Evolutionary conservation across 2,113 vertebrate genomes (phyloP).

Genomic region (Gobius niger): DNA sequence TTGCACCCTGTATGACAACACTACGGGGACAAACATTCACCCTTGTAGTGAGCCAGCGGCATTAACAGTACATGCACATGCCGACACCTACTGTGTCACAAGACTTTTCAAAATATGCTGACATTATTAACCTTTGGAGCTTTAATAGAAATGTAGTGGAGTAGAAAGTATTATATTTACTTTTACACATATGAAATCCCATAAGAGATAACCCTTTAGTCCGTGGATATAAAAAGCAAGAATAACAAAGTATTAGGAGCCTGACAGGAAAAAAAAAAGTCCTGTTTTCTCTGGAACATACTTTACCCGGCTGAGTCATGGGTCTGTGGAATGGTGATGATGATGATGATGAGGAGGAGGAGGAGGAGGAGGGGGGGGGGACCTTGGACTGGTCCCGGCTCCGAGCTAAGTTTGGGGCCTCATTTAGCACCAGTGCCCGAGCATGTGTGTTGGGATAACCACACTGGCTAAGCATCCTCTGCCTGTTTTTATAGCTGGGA

Average conservation of each 20-base stretch:
- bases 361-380: slow-evolving; percentile 77
- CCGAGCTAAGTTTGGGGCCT: slow-evolving; percentile 79
- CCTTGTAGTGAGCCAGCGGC: too few species aligned
- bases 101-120: too few species aligned
- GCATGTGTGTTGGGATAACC: slow-evolving; percentile 78
- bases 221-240: slow-evolving; percentile 55
- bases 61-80: too few species aligned
- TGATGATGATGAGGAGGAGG: slow-evolving; percentile 70
- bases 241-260: slow-evolving; percentile 50
- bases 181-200: too few species aligned
- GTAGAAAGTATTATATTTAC: too few species aligned
- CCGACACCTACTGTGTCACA: too few species aligned
- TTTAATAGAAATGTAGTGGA: too few species aligned
- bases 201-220: slow-evolving; percentile 24
- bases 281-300: slow-evolving; percentile 83
- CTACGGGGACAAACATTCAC: too few species aligned
- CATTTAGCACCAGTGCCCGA: slow-evolving; percentile 74
- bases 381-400: slow-evolving; percentile 74
- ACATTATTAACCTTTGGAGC: too few species aligned
- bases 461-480: slow-evolving; percentile 82
- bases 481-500: slow-evolving; percentile 83
- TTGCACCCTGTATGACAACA: too few species aligned
- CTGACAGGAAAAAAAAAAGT: slow-evolving; percentile 48
- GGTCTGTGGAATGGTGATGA: slow-evolving; percentile 68
- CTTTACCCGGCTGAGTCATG: slow-evolving; percentile 78